phyloP scores from a whole-genome alignment of 2,113 vertebrate species.

The Papio anubis region DNA sequence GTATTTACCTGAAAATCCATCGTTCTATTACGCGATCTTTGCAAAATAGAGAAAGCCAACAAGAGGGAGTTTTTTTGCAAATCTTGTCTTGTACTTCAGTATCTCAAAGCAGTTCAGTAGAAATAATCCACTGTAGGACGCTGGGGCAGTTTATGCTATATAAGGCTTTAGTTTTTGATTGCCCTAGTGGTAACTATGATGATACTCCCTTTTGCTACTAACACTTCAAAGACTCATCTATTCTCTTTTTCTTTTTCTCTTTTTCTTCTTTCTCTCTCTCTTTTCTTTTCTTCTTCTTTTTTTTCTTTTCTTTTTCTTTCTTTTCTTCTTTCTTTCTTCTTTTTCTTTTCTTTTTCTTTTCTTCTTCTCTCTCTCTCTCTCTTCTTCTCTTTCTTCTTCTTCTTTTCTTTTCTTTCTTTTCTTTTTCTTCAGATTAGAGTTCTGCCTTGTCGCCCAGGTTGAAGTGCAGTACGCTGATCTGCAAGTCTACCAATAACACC shows the following conservation, averaged over 20 bases:
- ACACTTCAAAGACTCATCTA: neutral
- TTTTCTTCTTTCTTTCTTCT: neutral
- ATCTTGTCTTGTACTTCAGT: neutral
- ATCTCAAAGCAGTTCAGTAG: neutral
- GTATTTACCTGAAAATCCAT: conserved; percentile 35
- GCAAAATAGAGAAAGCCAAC: neutral
- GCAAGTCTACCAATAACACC: no score
- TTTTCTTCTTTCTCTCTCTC: no score
- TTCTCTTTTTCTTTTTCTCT: neutral
- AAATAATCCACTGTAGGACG: neutral
- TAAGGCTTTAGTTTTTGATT: no score
- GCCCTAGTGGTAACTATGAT: neutral
- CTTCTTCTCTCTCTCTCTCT: no score
- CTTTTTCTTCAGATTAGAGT: no score
- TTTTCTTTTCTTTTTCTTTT: neutral
- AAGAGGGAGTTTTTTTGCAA: neutral
- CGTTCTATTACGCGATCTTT: conserved; percentile 22
- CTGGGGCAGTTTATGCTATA: no score
- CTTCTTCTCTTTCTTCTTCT: neutral
- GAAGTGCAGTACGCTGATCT: no score
- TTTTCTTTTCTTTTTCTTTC: neutral
- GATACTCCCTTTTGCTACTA: neutral
- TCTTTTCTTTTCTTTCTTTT: rapidly evolving
- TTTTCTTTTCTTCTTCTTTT: neutral
- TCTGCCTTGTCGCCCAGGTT: no score